Evolutionary conservation across 2,888 invertebrate genomes (phyloP).

Genomic region (Mythimna ferrago): DNA sequence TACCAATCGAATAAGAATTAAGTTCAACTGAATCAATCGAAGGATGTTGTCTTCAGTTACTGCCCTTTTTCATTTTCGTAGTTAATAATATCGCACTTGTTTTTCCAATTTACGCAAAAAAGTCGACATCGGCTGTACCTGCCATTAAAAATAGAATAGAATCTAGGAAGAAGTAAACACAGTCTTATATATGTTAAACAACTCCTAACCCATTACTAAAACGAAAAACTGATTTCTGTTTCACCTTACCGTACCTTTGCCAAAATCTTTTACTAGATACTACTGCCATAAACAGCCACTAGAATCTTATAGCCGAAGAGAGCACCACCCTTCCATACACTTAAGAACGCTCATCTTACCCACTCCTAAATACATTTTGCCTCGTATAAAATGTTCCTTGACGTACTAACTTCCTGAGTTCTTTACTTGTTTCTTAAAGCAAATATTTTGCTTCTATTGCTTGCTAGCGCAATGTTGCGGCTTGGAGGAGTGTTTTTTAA

Average conservation of each 20-base stretch:
- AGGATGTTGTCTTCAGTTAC: too few species aligned
- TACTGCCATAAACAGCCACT: constrained; percentile 25
- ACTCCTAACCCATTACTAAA: background rate
- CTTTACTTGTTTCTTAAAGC: constrained; percentile 29
- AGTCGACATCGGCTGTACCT: too few species aligned
- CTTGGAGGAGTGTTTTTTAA: constrained; percentile 2
- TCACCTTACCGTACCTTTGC: background rate
- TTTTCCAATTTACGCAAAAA: too few species aligned
- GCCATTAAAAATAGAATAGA: too few species aligned
- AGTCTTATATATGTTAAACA: background rate
- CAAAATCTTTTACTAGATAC: constrained; percentile 22
- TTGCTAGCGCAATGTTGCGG: constrained; percentile 25
- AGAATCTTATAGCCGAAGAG: constrained; percentile 22
- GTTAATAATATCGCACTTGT: too few species aligned
- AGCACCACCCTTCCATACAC: constrained; percentile 38
- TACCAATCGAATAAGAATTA: too few species aligned
- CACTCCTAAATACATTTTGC: constrained; percentile 49
- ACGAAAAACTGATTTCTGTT: background rate
- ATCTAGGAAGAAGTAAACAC: too few species aligned
- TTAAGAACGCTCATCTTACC: constrained; percentile 36
- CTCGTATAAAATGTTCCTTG: constrained; percentile 44
- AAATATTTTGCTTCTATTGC: constrained; percentile 59
- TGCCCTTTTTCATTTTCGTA: too few species aligned
- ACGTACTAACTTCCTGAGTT: constrained; percentile 43
- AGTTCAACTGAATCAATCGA: too few species aligned